These are phyloP conservation scores for Sphaerodactylus townsendi DNA, from an alignment of 2,113 vertebrate genomes.

Conservation along the genomic window DNA sequence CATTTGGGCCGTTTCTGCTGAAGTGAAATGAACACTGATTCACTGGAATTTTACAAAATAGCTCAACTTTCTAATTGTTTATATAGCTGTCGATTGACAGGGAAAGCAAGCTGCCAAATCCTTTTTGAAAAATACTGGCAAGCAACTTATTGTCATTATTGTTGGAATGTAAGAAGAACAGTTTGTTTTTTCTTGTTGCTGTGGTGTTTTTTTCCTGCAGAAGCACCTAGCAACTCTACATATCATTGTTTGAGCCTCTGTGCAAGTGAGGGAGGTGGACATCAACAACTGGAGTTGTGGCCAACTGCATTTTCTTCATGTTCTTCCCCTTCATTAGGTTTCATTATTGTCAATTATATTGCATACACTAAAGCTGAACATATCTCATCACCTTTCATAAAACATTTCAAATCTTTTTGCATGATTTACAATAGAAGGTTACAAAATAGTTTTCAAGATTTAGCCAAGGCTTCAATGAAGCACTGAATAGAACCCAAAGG, in stretches of 20 bases:
- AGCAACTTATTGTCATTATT: not conserved
- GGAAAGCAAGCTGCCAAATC: not conserved
- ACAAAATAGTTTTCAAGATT: not conserved
- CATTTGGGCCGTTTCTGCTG: not conserved
- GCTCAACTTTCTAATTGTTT: not conserved
- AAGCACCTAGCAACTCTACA: not conserved
- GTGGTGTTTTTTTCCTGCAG: not conserved
- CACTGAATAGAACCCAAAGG: not conserved
- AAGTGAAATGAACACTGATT: conserved; percentile 1
- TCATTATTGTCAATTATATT: not conserved
- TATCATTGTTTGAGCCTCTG: not conserved
- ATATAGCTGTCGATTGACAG: not conserved
- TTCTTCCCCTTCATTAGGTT: not conserved
- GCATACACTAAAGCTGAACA: not conserved
- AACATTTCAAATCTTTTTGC: not conserved
- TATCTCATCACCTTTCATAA: not conserved
- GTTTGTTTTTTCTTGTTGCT: not conserved
- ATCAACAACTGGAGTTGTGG: not conserved
- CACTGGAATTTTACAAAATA: not conserved
- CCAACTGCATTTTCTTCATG: not conserved
- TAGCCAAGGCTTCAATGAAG: not conserved
- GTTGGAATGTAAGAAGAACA: conserved; percentile 5
- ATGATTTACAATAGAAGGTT: not conserved
- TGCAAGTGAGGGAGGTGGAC: not conserved
- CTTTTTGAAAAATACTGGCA: conserved; percentile 9